phyloP scores from a whole-genome alignment of 1,140 invertebrate genomes.

The Zaprionus africanus region DNA sequence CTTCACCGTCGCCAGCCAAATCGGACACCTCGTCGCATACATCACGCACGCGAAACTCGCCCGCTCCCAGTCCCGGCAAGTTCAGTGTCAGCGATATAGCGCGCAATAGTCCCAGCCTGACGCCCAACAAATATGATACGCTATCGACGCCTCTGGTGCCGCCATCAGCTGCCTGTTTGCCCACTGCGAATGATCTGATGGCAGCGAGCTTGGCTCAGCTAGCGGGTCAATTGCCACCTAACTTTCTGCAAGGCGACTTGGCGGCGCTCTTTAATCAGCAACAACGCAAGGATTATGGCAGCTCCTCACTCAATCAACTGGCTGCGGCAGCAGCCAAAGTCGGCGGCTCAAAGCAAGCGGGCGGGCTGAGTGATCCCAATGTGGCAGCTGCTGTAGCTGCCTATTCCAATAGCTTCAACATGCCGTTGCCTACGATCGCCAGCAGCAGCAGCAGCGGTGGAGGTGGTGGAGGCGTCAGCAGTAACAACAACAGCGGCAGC shows the following conservation, averaged over 20 bases:
- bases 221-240: constrained; percentile 74
- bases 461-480: background rate
- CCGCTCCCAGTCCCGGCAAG: constrained; percentile 78
- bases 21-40: constrained; percentile 79
- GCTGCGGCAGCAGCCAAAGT: constrained; percentile 80
- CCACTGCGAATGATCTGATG: constrained; percentile 80
- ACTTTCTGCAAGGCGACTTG: constrained; percentile 75
- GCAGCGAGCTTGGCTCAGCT: constrained; percentile 80
- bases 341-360: constrained; percentile 65
- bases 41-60: constrained; percentile 75
- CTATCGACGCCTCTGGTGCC: constrained; percentile 46
- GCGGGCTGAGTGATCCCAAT: constrained; percentile 70
- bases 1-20: constrained; percentile 82
- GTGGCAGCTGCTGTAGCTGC: constrained; percentile 75
- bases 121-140: constrained; percentile 73
- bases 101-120: constrained; percentile 80
- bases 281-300: constrained; percentile 78
- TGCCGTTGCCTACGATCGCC: constrained; percentile 57
- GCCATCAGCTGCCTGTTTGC: constrained; percentile 59
- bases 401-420: constrained; percentile 79
- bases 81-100: constrained; percentile 80
- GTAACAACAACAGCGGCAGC: constrained; percentile 37
- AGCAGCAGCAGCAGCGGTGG: constrained; percentile 2
- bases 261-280: constrained; percentile 74
- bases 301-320: constrained; percentile 75